A percentile compares a stretch with the other conserved stretches of the same genome.
Evolutionary conservation across 92 coral and sea anemone species (phyloP).

Genomic region (Montipora capitata): DNA sequence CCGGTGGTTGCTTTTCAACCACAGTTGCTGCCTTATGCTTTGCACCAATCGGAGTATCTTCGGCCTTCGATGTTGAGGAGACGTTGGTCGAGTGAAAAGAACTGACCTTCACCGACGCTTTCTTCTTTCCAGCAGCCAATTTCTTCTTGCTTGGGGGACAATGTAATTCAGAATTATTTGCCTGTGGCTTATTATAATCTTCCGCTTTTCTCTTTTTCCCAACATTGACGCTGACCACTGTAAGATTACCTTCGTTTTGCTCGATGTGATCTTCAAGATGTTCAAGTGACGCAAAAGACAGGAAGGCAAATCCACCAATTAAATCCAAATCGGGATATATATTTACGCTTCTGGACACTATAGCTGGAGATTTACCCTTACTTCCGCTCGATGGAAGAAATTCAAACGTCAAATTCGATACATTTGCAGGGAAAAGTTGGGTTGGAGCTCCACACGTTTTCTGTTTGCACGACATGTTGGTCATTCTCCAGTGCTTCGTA

Average conservation of each 20-base stretch:
- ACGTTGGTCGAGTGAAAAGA: background rate
- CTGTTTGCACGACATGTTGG: constrained; percentile 35
- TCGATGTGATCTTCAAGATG: constrained; percentile 88
- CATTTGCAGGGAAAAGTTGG: constrained; percentile 45
- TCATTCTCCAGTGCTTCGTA: constrained; percentile 15
- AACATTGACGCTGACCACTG: constrained; percentile 76
- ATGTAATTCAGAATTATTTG: background rate
- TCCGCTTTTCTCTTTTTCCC: constrained; percentile 70
- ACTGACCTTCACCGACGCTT: background rate
- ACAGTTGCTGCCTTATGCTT: background rate
- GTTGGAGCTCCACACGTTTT: constrained; percentile 21
- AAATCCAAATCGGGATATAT: constrained; percentile 83
- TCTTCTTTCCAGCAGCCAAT: constrained; percentile 14
- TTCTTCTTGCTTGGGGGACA: constrained; percentile 42
- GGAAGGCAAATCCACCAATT: constrained; percentile 89
- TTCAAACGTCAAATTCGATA: constrained; percentile 46
- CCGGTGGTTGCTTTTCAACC: background rate
- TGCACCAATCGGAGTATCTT: background rate
- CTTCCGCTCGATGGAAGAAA: constrained; percentile 31
- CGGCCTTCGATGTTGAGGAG: background rate
- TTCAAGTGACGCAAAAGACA: constrained; percentile 78
- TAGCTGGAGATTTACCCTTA: constrained; percentile 56
- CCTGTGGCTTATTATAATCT: background rate
- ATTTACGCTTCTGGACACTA: constrained; percentile 39
- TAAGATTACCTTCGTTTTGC: constrained; percentile 74